Percentiles rank a stretch among this genome's conserved stretches.
Evolutionary conservation across 35 echinoderm and acorn worm species (phyloP).

Genomic region (Strongylocentrotus purpuratus): DNA sequence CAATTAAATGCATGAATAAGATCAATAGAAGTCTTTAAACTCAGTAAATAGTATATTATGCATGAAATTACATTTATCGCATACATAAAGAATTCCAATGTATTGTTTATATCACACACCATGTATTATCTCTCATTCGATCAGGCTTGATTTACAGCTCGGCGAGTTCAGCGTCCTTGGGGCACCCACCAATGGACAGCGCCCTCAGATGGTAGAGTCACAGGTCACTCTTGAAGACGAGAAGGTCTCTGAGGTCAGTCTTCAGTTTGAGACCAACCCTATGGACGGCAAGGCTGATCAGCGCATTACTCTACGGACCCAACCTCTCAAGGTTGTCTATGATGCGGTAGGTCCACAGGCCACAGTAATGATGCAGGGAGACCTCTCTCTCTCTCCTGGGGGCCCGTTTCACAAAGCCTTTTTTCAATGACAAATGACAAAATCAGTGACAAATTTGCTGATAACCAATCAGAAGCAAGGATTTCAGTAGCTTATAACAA

Average conservation of each 20-base stretch:
- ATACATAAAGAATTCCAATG: no score
- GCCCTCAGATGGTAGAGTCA: constrained; percentile 94
- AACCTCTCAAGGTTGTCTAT: constrained; percentile 91
- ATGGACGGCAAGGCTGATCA: constrained; percentile 91
- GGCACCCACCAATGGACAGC: constrained; percentile 57
- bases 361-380: neutral
- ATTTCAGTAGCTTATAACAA: no score
- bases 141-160: constrained; percentile 74
- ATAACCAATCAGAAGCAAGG: no score
- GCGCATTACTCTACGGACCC: constrained; percentile 74
- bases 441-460: no score
- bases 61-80: no score
- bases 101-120: no score
- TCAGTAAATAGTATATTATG: no score
- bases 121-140: neutral
- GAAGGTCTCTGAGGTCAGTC: constrained; percentile 65
- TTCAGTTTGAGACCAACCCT: constrained; percentile 86
- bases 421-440: no score
- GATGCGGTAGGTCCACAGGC: constrained; percentile 83
- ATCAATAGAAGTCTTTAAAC: no score
- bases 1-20: no score
- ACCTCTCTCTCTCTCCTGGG: neutral
- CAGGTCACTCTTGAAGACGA: constrained; percentile 68
- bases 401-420: no score
- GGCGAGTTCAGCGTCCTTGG: constrained; percentile 90